Base-by-base conservation (phyloP, 2,113 vertebrate genomes). In the Aptenodytes patagonicus region DNA sequence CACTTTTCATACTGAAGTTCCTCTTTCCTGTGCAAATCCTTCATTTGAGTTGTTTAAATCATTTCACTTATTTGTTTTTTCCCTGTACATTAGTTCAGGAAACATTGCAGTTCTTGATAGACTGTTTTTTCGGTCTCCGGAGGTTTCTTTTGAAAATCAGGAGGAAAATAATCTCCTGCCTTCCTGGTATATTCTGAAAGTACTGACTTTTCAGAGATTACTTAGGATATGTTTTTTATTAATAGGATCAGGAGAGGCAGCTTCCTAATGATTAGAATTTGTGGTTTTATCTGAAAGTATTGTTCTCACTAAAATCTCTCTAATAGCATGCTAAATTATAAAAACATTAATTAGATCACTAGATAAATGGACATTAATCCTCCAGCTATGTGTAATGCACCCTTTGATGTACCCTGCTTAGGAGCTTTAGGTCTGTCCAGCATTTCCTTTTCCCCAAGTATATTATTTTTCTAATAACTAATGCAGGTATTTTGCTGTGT, bases 301-400 rank as follows among this genome's bases (percentile, higher is more conserved):
- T 88, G 24, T 86, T 95, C 73, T 91, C 82, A 52, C 91, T 46
- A 31, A 97, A 97, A 93, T 94, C 87, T 94, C 91, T 83, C 83
- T 66, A 93, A 94, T 75, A 97, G 61, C 86, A 96, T 77, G 68
- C 38, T 98, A 90, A 97, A 97, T 96, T 96, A 97, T 94, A 85
- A 96, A 98, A 98, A 96, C 95, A 97, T 97, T 97, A 97, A 97
- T 98, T 97, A 94, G 88, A 96, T 95, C 88, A 95, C 96, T 97
- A 95, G 88, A 86, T 94, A 98, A 97, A 95, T 95, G 52, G 26
- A 96, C 54, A 60, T 78, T 97, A 97, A 97, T 98, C 88, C 94
- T 94, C 55, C 65, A 96, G 86, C 73, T 93, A 69, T 78, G 32
- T 66, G 55, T 95, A 94, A 69, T 71, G 78, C 51, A 73, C 49